Evolutionary conservation across 1,140 invertebrate genomes (phyloP), one percentile per base, ranked within the genome.

Genomic region (Physella acuta): DNA sequence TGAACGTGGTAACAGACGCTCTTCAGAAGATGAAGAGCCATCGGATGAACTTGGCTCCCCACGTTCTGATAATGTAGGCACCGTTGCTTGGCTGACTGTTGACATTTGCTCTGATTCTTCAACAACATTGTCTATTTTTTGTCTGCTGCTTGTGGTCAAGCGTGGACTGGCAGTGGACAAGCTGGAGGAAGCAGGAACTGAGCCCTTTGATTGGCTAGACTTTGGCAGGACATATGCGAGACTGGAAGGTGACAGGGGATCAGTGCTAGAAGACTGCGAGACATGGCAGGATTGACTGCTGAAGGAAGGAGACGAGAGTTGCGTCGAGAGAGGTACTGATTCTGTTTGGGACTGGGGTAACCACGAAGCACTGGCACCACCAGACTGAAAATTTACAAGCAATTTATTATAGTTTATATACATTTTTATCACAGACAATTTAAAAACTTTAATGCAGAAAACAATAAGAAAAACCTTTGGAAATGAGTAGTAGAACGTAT

Each of bases 81-180:
- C 51, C n/a, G 28, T 56, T 55, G 30, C 30, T 31, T 52, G 62
- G 28, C 62, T 53, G 30, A 49, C 31, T 31, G 49, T 34, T 37
- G 64, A 67, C 26, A 52, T 26, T 17, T 55, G 51, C 8, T 56
- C 49, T 53, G 58, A 31, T 20, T 14, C 3, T 14, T 4, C 3
- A 14, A n/a, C 26, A 14, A 11, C 30, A 4, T 14, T 4, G 33
- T 14, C 11, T 20, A 24, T 31, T 31, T 14, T 30, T 28, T 14
- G 31, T 30, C 36, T 55, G 39, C 28, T 60, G 62, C 65, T 26
- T 52, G n/a, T 11, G 17, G 52, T 39, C 17, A 28, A 33, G 17
- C 4, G 11, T 60, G 59, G 68, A 60, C 58, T 73, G 59, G 55
- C 36, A 39, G 37, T 62, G 34, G 53, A 55, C 16, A 51, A n/a